Evolutionary conservation across 2,113 vertebrate species (phyloP).

Genomic region (Toxotes jaculatrix): DNA sequence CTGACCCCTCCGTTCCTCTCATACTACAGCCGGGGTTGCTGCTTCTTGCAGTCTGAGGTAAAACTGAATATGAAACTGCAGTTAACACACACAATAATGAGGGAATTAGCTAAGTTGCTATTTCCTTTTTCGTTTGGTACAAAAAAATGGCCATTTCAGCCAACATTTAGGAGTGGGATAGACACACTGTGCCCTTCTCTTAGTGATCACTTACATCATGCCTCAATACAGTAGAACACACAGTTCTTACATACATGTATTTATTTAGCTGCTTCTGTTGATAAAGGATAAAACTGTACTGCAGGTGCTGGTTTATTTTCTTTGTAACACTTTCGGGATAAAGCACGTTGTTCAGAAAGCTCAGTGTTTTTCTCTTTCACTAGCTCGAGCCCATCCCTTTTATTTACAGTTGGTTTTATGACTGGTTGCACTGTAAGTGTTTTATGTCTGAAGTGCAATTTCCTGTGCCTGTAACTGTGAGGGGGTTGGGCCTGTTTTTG

Average conservation of each 20-base stretch:
- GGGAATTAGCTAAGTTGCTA: background rate
- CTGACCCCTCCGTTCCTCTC: constrained; percentile 47
- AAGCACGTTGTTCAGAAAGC: constrained; percentile 10
- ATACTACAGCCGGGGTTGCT: constrained; percentile 51
- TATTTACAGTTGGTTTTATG: constrained; percentile 45
- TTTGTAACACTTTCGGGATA: constrained; percentile 1
- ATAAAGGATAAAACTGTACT: background rate
- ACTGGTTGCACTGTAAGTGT: constrained; percentile 33
- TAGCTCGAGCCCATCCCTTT: constrained; percentile 5
- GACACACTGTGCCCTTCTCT: background rate
- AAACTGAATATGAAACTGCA: background rate
- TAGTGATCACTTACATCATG: no score
- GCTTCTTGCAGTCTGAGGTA: background rate
- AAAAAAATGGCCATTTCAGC: background rate
- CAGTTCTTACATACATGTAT: no score
- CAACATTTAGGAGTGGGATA: background rate
- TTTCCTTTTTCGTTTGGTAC: background rate
- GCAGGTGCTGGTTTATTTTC: background rate
- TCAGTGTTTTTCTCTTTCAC: background rate
- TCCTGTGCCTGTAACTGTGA: constrained; percentile 50
- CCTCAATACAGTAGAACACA: no score
- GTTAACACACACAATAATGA: background rate
- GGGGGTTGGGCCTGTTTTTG: constrained; percentile 44
- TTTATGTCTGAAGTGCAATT: constrained; percentile 67
- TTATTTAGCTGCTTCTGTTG: no score